Base-by-base conservation (phyloP, 2,113 vertebrate species). In the Notothenia coriiceps region DNA sequence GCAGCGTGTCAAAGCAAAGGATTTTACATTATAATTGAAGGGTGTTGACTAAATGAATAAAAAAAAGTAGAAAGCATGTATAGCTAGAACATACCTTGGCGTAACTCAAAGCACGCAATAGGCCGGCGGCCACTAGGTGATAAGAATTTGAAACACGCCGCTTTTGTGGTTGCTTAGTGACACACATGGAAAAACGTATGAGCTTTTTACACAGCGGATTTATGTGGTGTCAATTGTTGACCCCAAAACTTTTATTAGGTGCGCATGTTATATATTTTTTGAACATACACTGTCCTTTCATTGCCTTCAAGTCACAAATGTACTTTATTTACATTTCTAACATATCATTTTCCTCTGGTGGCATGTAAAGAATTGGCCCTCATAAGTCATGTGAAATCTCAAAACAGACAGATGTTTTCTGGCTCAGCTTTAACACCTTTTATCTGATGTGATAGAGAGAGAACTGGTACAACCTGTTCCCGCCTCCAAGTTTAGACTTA, bases 381-480 rank as follows among this genome's bases (percentile, higher is more conserved):
- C 8, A 0, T 70, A 51, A 77, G 54, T 76, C 29, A 15, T 9
- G 17, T 82, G 20, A 61, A 50, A 73, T 77, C 55, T n/a, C n/a
- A 77, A 77, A 10, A 62, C 10, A 80, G 50, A 20, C 61, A 9
- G 49, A 29, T 5, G 13, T 83, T 60, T 43, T 63, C 35, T 71
- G 51, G 44, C 66, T 67, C 69, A 50, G 40, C 84, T 70, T 62
- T 71, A 44, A 15, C 46, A 55, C 10, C 46, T 84, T 80, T 69
- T 40, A 85, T 88, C 73, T 85, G 78, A 80, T 80, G 44, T 17
- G 70, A 70, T 50, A 47, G 3, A 10, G 22, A 65, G 49, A 60
- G 52, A 89, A 87, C 91, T 49, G 70, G 88, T 65, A 61, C 25
- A 70, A 90, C 93, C 85, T 56, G 89, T 93, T 66, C 44, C 68